A percentile compares a stretch with the other conserved stretches of the same genome.
These are phyloP conservation scores for Oryzias dopingdopingensis DNA, from an alignment of 2,797 vertebrate species.

Conservation along the genomic window DNA sequence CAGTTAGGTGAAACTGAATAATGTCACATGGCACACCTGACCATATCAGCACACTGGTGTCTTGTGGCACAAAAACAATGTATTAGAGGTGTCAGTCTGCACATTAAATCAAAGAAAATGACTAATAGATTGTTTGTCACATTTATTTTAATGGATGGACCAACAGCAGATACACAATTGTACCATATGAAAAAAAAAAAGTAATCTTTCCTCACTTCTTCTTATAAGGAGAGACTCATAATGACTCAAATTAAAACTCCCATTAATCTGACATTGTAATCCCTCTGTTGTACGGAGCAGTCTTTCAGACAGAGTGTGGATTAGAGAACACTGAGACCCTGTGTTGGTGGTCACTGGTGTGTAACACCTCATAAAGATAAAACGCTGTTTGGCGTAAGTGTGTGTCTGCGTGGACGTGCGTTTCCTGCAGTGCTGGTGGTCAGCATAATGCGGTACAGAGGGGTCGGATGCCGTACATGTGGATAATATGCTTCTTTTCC, in stretches of 20 bases:
- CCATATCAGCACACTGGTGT: too few species aligned
- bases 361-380: conserved; percentile 74
- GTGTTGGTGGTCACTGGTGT: conserved; percentile 76
- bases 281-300: conserved; percentile 59
- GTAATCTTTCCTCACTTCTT: conserved; percentile 48
- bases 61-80: too few species aligned
- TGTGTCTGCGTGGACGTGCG: conserved; percentile 38
- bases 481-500: conserved; percentile 70
- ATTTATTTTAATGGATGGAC: too few species aligned
- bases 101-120: too few species aligned
- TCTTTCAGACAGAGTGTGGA: conserved; percentile 66
- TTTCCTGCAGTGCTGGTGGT: conserved; percentile 60
- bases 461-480: conserved; percentile 60
- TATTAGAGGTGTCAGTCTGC: too few species aligned
- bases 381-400: conserved; percentile 38
- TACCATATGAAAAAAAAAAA: background rate
- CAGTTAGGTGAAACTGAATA: too few species aligned
- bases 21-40: too few species aligned
- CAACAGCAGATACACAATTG: too few species aligned
- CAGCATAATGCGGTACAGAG: conserved; percentile 46
- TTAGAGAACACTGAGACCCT: conserved; percentile 74
- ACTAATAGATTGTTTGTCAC: too few species aligned
- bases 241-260: conserved; percentile 74
- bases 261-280: conserved; percentile 75
- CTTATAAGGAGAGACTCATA: conserved; percentile 53